Evolutionary conservation across 2,113 vertebrate species (phyloP), one percentile per base, ranked within the genome.

Genomic region (Pterocles burchelli): DNA sequence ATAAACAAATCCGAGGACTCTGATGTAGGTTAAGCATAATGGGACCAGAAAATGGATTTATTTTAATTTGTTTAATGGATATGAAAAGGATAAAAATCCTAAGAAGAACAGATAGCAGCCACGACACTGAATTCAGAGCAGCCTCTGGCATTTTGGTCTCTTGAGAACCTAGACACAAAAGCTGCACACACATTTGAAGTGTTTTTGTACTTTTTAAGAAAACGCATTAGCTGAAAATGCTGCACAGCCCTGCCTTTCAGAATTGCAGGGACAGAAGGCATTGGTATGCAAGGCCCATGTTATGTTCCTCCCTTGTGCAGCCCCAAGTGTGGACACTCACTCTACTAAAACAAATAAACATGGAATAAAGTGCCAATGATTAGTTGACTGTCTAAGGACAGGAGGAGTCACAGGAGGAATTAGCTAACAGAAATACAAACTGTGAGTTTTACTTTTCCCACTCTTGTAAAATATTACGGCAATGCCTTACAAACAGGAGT

Each of bases 131-230:
- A 91, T 88, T 89, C 77, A 94, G 85, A 95, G 66, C n/a, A 74
- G 80, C 66, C 36, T 86, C 70, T 90, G 71, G 81, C 68, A 83
- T 74, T 79, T 67, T 12, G 7, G 25, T 92, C 85, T 96, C 96
- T 67, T 67, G 46, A 95, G 87, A 92, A 80, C 65, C 17, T 73
- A 89, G 65, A 71, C 95, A 95, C 81, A 83, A 41, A 96, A 84
- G 49, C 6, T 74, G 46, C 17, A 84, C 14, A 41, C 20, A 28
- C 0, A 1, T 73, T 90, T 95, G 65, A 80, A 85, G 31, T 25
- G 21, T 31, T 26, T 90, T 91, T 66, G 18, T 38, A 67, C 45
- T 89, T 89, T 81, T 63, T 14, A 85, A 63, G 75, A 78, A 82
- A 85, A 66, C 1, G 10, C 43, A 66, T 51, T 51, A 83, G 46